Evolutionary conservation across 2,888 invertebrate genomes (phyloP).

Genomic region (Cabera pusaria): DNA sequence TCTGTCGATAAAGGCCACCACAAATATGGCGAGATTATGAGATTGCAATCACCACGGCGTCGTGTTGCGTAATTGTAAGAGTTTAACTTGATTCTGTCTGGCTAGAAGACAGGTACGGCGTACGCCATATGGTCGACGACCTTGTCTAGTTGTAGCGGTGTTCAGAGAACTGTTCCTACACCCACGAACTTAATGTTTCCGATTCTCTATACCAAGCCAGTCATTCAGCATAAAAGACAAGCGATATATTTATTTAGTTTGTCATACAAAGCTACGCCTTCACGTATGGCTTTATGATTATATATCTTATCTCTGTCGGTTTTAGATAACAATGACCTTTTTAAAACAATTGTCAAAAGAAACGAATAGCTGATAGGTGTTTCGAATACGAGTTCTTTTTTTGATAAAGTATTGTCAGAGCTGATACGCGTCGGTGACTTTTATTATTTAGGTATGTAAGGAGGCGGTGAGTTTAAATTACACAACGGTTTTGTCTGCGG

Average conservation of each 20-base stretch:
- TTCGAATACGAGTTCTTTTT: conserved; percentile 18
- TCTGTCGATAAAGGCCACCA: conserved; percentile 33
- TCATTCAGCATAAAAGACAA: conserved; percentile 25
- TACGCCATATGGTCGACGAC: conserved; percentile 72
- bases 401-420: conserved; percentile 19
- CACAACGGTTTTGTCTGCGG: conserved; percentile 31
- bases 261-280: conserved; percentile 30
- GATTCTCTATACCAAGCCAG: conserved; percentile 44
- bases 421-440: conserved; percentile 16
- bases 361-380: conserved; percentile 17
- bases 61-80: conserved; percentile 45
- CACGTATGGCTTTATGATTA: conserved; percentile 31
- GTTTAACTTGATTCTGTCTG: conserved; percentile 38
- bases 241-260: conserved; percentile 21
- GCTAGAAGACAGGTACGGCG: conserved; percentile 54
- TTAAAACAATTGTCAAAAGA: conserved; percentile 28
- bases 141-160: conserved; percentile 57
- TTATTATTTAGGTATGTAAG: conserved; percentile 12
- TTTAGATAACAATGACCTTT: conserved; percentile 46
- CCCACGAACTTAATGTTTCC: conserved; percentile 56
- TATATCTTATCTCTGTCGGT: conserved; percentile 39
- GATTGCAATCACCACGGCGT: conserved; percentile 33
- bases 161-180: conserved; percentile 57
- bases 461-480: conserved; percentile 26
- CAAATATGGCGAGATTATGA: conserved; percentile 33